These are phyloP conservation scores for Malacosoma neustria DNA, from an alignment of 2,888 invertebrate species.

Conservation along the genomic window DNA sequence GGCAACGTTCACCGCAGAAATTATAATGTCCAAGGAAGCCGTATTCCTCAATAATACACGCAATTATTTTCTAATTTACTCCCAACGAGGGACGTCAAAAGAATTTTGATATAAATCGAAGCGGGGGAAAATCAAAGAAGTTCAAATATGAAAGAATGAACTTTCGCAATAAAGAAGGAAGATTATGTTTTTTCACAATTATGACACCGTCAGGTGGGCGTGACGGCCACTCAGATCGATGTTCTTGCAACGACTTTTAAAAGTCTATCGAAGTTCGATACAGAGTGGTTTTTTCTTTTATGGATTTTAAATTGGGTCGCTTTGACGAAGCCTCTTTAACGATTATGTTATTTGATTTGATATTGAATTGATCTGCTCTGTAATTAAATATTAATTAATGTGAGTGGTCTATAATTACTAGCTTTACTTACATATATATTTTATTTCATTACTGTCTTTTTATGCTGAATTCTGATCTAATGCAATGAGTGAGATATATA, in stretches of 20 bases:
- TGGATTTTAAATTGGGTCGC: neutral
- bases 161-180: constrained; percentile 18
- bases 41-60: constrained; percentile 48
- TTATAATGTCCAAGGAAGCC: constrained; percentile 27
- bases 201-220: constrained; percentile 52
- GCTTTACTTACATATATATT: too few relatives aligned
- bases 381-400: too few relatives aligned
- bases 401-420: too few relatives aligned
- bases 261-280: constrained; percentile 7
- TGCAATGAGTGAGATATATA: too few relatives aligned
- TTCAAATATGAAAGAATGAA: constrained; percentile 36
- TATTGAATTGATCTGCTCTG: too few relatives aligned
- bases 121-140: constrained; percentile 52
- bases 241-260: constrained; percentile 14
- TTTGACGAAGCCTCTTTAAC: neutral
- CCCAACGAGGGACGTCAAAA: constrained; percentile 42
- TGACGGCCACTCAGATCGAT: constrained; percentile 38
- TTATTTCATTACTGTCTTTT: too few relatives aligned
- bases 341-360: neutral
- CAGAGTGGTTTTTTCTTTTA: constrained; percentile 2
- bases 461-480: too few relatives aligned
- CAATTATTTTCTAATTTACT: constrained; percentile 62
- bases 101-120: constrained; percentile 57
- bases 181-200: constrained; percentile 48
- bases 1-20: neutral